phyloP scores from a whole-genome alignment of 2,888 invertebrate genomes.

The Agonopterix heracliana region DNA sequence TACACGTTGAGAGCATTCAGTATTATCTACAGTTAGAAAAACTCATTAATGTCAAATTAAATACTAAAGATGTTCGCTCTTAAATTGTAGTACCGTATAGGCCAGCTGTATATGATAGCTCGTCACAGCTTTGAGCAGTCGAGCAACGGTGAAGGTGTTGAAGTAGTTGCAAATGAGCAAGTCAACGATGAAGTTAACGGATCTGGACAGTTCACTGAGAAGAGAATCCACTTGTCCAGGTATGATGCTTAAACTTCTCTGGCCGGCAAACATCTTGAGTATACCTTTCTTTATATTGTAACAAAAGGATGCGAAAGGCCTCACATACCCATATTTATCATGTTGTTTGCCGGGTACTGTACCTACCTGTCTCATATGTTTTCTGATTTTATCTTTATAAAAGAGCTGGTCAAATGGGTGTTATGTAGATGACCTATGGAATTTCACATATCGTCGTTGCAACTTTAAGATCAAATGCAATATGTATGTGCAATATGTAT shows the following conservation, averaged over 20 bases:
- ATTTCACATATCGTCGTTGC: too few species aligned
- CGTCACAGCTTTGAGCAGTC: slow-evolving; percentile 95
- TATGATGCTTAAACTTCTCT: slow-evolving; percentile 34
- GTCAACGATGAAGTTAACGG: slow-evolving; percentile 88
- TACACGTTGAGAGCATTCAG: too few species aligned
- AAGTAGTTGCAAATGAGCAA: slow-evolving; percentile 89
- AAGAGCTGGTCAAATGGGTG: too few species aligned
- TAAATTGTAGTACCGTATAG: slow-evolving; percentile 86
- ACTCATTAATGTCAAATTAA: not conserved
- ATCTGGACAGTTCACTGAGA: slow-evolving; percentile 92
- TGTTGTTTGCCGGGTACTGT: too few species aligned
- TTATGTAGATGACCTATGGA: too few species aligned
- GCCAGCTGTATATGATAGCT: slow-evolving; percentile 96
- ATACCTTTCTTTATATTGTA: too few species aligned
- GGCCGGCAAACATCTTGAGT: not conserved
- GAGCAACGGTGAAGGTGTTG: slow-evolving; percentile 92
- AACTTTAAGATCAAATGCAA: too few species aligned
- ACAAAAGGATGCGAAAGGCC: too few species aligned
- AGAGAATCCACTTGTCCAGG: slow-evolving; percentile 92
- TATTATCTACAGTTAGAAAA: not conserved
- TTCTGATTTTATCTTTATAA: too few species aligned
- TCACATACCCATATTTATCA: too few species aligned
- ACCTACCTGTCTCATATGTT: too few species aligned
- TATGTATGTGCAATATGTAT: too few species aligned
- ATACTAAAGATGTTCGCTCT: not conserved